Evolutionary conservation across 2,113 vertebrate genomes (phyloP).

Genomic region (Sceloporus tristichus): DNA sequence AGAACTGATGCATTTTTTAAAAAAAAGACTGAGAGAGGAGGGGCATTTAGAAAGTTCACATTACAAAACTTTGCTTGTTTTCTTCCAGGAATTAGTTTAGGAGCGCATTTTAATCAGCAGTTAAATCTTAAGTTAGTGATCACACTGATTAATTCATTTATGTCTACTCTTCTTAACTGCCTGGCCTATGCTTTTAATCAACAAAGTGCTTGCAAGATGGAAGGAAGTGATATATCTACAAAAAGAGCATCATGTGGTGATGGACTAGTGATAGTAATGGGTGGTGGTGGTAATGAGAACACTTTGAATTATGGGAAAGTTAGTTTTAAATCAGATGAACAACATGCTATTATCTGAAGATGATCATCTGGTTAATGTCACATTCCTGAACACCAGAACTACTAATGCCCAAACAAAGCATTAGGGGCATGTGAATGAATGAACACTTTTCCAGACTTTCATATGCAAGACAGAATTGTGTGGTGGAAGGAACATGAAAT

Average conservation of each 20-base stretch:
- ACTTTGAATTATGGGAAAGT: no score
- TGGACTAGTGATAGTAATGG: no score
- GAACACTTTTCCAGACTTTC: slow-evolving; percentile 3
- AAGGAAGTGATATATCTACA: slow-evolving; percentile 22
- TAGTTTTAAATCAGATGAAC: no score
- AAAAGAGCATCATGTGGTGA: no score
- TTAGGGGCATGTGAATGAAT: no score
- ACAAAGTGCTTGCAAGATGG: neutral
- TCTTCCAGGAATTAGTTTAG: slow-evolving; percentile 19
- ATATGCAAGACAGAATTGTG: neutral
- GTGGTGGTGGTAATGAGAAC: no score
- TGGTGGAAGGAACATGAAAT: neutral
- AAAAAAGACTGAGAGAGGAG: neutral
- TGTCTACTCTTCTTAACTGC: neutral
- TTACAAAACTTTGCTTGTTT: neutral
- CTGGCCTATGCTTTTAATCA: neutral
- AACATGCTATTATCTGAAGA: no score
- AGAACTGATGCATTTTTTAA: neutral
- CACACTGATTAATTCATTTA: slow-evolving; percentile 4
- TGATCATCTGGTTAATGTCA: no score
- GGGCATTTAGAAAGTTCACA: neutral
- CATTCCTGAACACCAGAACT: no score
- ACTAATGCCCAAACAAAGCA: no score
- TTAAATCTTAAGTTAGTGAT: slow-evolving; percentile 2
- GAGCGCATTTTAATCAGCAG: slow-evolving; percentile 10